Evolutionary conservation across 2,113 vertebrate genomes (phyloP).

Genomic region (Tetrax tetrax): DNA sequence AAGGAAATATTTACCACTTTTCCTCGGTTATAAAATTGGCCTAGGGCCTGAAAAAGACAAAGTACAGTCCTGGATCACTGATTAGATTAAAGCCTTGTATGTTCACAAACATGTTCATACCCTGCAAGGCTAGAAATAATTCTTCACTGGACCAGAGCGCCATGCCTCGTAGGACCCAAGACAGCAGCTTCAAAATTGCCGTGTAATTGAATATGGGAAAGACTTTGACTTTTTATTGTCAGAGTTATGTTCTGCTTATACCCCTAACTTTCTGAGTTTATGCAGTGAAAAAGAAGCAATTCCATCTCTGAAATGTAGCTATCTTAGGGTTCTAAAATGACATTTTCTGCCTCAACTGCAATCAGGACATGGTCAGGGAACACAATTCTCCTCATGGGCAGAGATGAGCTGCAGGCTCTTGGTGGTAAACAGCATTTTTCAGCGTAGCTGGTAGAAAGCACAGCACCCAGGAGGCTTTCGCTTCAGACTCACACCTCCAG

Average conservation of each 20-base stretch:
- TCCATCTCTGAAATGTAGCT: background rate
- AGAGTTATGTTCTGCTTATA: background rate
- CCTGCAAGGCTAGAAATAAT: background rate
- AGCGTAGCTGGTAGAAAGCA: background rate
- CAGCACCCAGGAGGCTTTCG: background rate
- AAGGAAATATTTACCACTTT: background rate
- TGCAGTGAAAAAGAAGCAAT: background rate
- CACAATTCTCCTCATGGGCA: accelerated
- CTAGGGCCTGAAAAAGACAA: background rate
- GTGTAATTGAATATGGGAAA: background rate
- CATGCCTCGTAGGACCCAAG: background rate
- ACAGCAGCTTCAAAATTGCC: background rate
- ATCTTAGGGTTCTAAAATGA: background rate
- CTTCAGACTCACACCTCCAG: background rate
- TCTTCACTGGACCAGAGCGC: background rate
- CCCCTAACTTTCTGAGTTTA: background rate
- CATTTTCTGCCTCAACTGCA: background rate
- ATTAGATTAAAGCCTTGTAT: background rate
- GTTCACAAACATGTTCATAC: background rate
- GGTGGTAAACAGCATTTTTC: background rate
- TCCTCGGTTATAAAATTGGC: background rate
- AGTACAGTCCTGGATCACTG: background rate
- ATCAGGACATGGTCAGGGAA: background rate
- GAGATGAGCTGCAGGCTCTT: background rate
- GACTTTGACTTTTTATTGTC: background rate